Percentiles rank a stretch among this genome's conserved stretches.
Conservation (phyloP, 2,113 vertebrate genomes). For the Heteronetta atricapilla region DNA sequence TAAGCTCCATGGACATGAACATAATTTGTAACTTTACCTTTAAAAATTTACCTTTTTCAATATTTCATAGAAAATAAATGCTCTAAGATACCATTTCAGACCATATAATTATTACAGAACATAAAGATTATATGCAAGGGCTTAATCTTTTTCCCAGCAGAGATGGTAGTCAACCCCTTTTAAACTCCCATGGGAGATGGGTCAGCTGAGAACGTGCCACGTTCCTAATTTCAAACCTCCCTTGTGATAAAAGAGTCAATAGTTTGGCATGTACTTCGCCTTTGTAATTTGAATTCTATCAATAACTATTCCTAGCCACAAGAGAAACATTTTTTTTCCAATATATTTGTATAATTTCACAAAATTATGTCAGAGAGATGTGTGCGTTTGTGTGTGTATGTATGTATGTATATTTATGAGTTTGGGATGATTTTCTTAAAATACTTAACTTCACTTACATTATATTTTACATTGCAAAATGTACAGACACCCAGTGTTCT, state of each 20-base stretch:
- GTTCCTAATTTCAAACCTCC: conserved; percentile 69
- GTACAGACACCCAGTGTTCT: conserved; percentile 82
- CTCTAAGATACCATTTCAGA: conserved; percentile 68
- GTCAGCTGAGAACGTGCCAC: conserved; percentile 53
- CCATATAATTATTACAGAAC: conserved; percentile 75
- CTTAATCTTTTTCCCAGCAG: conserved; percentile 53
- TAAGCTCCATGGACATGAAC: conserved; percentile 67
- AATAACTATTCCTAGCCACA: conserved; percentile 75
- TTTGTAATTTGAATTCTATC: conserved; percentile 64
- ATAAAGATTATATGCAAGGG: conserved; percentile 67
- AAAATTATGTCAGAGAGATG: conserved; percentile 78
- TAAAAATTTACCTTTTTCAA: conserved; percentile 62
- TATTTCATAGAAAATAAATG: conserved; percentile 70
- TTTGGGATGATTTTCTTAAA: conserved; percentile 74
- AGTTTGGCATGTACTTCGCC: conserved; percentile 38
- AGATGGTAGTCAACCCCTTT: not conserved
- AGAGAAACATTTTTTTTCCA: conserved; percentile 73
- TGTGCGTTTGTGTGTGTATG: conserved; percentile 27
- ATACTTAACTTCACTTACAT: conserved; percentile 80
- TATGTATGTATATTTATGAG: conserved; percentile 51
- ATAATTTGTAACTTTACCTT: conserved; percentile 67
- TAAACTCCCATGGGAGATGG: not conserved
- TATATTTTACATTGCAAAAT: conserved; percentile 84
- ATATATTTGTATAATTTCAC: conserved; percentile 72
- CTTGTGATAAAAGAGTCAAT: conserved; percentile 59